These are phyloP conservation scores for Diceros bicornis DNA, from an alignment of 2,797 vertebrate species.

Conservation along the genomic window DNA sequence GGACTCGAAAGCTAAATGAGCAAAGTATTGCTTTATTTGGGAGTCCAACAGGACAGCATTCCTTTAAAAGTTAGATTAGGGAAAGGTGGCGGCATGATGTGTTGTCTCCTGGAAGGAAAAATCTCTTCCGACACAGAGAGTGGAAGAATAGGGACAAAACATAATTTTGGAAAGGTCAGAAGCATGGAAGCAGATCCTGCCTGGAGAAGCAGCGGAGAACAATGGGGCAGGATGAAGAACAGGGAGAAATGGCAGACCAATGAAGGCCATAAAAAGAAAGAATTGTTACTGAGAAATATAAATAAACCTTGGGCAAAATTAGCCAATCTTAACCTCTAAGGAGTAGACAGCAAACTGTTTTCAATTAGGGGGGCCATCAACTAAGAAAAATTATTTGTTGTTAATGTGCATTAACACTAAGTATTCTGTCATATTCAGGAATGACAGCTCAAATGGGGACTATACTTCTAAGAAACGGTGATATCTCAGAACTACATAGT, in stretches of 20 bases:
- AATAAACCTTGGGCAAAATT: background rate
- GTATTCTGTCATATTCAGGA: background rate
- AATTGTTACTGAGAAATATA: background rate
- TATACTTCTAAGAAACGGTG: background rate
- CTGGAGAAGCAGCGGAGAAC: background rate
- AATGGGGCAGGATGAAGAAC: background rate
- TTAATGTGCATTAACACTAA: background rate
- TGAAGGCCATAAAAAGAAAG: background rate
- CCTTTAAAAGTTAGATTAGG: background rate
- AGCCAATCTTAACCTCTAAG: background rate
- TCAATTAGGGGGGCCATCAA: background rate
- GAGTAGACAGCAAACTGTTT: background rate
- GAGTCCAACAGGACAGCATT: background rate
- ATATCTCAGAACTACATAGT: background rate
- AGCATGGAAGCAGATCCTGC: background rate
- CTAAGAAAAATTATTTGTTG: constrained; percentile 29
- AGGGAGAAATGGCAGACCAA: background rate
- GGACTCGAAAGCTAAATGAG: background rate
- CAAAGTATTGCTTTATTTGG: background rate
- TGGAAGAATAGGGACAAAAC: background rate
- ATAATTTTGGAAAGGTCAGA: background rate
- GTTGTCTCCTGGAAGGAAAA: background rate
- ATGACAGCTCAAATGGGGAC: background rate
- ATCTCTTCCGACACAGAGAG: background rate
- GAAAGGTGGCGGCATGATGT: background rate